Percentiles rank a stretch among this genome's conserved stretches.
Evolutionary conservation across 23 tunicate genomes (phyloP).

Genomic region (Styela clava): DNA sequence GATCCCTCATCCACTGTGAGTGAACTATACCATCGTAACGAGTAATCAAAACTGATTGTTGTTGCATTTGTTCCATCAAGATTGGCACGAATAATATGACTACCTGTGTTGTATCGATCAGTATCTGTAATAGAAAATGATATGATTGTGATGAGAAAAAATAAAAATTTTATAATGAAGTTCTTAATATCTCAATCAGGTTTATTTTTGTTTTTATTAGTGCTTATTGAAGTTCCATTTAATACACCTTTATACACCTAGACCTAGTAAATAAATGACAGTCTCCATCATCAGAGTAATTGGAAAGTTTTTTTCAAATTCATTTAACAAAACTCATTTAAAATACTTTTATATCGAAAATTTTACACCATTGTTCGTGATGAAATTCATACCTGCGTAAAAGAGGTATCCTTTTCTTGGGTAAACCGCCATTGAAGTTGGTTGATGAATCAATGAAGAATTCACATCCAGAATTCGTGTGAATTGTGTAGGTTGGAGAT

Average conservation of each 20-base stretch:
- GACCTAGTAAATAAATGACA: too few species aligned
- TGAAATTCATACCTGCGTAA: conserved; percentile 27
- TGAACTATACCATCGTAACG: neutral
- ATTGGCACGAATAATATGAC: neutral
- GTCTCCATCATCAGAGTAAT: too few species aligned
- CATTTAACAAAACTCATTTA: too few species aligned
- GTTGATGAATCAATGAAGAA: neutral
- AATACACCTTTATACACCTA: too few species aligned
- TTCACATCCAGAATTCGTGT: conserved; percentile 14
- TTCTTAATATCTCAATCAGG: too few species aligned
- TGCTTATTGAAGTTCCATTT: too few species aligned
- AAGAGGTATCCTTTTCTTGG: conserved; percentile 20
- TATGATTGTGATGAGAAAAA: neutral
- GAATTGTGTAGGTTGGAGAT: neutral
- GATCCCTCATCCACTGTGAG: conserved; percentile 19
- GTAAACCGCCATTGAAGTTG: conserved; percentile 7
- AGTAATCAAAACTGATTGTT: neutral
- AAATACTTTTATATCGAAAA: too few species aligned
- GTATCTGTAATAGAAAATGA: neutral
- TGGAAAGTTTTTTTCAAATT: too few species aligned
- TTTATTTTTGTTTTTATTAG: too few species aligned
- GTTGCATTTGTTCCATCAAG: conserved; percentile 22
- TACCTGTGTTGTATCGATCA: neutral
- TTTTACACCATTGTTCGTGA: too few species aligned
- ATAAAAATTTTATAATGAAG: neutral